Evolutionary conservation across 2,888 invertebrate genomes (phyloP).

Genomic region (Hydraecia micacea): DNA sequence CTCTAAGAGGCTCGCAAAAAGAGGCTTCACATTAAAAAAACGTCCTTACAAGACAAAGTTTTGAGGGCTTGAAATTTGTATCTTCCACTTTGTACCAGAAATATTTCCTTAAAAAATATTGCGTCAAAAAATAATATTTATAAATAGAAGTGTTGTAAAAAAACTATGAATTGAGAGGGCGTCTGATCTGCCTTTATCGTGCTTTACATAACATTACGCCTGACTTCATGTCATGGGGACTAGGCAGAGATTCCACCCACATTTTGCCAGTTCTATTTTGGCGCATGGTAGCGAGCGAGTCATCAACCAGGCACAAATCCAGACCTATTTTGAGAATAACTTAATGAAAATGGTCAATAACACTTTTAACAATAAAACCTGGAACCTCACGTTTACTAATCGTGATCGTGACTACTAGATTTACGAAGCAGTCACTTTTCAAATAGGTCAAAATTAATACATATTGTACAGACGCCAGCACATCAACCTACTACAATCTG

Average conservation of each 20-base stretch:
- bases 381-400: too few species aligned
- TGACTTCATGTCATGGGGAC: not conserved
- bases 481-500: too few species aligned
- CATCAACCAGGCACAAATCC: too few species aligned
- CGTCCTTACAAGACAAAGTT: conserved; percentile 51
- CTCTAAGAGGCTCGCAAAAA: conserved; percentile 56
- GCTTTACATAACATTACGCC: not conserved
- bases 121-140: not conserved
- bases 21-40: conserved; percentile 49
- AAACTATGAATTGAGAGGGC: not conserved
- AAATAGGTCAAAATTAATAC: too few species aligned
- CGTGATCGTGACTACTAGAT: too few species aligned
- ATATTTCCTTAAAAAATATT: conserved; percentile 3
- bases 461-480: too few species aligned
- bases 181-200: conserved; percentile 1
- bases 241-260: not conserved
- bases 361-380: too few species aligned
- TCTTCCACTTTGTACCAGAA: conserved; percentile 20
- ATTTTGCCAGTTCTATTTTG: too few species aligned
- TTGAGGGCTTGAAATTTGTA: conserved; percentile 26
- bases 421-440: too few species aligned
- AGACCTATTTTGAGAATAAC: too few species aligned
- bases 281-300: too few species aligned
- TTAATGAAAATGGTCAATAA: too few species aligned
- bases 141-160: not conserved